Base-by-base conservation (phyloP, 2,888 invertebrate species). In the Operophtera brumata region DNA sequence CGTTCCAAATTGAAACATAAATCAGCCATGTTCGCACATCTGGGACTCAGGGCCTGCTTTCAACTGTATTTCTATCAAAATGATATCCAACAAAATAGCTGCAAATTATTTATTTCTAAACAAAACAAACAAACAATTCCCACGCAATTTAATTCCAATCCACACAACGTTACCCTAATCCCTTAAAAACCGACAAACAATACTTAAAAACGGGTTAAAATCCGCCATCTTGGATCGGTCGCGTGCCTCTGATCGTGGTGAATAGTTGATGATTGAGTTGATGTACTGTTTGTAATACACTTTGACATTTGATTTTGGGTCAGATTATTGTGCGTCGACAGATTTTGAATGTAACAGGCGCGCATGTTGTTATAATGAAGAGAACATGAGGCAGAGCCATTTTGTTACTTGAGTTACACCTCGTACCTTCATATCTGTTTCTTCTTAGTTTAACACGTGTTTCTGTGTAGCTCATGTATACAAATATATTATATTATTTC, bases 111-210 rank as follows among this genome's bases (percentile, higher is more conserved):
- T 14, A 39, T 20, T 20, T 9, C 34, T 5, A 37, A 12, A 8
- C 36, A 36, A 36, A 28, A 6, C 26, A 46, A 49, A 58, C 30
- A 30, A 58, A 39, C 20, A 41, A 46, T 64, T 65, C 65, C 65
- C 63, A 63, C 63, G 54, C 59, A 60, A 58, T 63, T 58, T 51
- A 52, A 56, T 59, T 44, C 34, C 53, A 61, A 54, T 58, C 41
- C 61, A 67, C 61, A 37, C 40, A 45, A 4, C 37, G 48, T 61
- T 34, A 53, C 53, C 65, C 54, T 66, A 66, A 64, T 63, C 59
- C 34, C 39, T 2, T 69, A 71, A 77, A 78, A 73, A 71, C 69
- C 70, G 9, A 9, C 40, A 12, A 34, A 47, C 46, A 53, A 53
- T 53, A 12, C 45, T 34, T 40, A 14, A 26, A 37, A 48, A 44